Base-by-base conservation (phyloP, 2,113 vertebrate genomes). In the Petroica traversi region DNA sequence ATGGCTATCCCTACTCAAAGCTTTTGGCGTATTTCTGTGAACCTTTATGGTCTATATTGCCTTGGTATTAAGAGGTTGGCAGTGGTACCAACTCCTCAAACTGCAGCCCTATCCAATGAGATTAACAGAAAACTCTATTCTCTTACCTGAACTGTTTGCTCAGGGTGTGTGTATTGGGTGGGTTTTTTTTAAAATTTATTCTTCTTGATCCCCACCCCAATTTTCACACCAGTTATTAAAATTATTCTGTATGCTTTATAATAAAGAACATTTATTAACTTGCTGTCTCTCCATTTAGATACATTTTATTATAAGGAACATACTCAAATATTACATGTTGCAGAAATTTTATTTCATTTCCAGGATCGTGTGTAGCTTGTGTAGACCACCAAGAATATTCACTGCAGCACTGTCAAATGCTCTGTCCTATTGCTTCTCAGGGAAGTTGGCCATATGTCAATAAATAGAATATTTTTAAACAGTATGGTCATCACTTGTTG, bases 381-480 rank as follows among this genome's bases (percentile, higher is more conserved):
- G 43, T 45, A 85, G 34, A 40, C 55, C 19, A 29, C 51, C 33
- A 67, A 46, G 57, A 36, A 51, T 49, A 67, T 85, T 76, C 51
- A 63, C 49, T 83, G 59, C 43, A 63, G 54, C 45, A 23, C 71
- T 69, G 33, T 83, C 49, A 74, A 82, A 46, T 6, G 7, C 61
- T 79, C 33, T 85, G 0, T 63, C 49, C 72, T 87, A 4, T 57
- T 89, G 45, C 61, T 89, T 95, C 66, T 91, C 29, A 20, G 66
- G 40, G 45, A 92, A 85, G 45, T 82, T 92, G 48, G 62, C 41
- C 41, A 28, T 4, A 0, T 69, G 36, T 61, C 89, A 92, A 16
- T 92, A 88, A 89, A 71, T 40, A 38, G 12, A 91, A 41, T 95
- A 78, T 85, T 92, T 95, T 91, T 25, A 69, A 97, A 85, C 22